Evolutionary conservation across 2,888 invertebrate species (phyloP).

Genomic region (Schrankia costaestrigalis): DNA sequence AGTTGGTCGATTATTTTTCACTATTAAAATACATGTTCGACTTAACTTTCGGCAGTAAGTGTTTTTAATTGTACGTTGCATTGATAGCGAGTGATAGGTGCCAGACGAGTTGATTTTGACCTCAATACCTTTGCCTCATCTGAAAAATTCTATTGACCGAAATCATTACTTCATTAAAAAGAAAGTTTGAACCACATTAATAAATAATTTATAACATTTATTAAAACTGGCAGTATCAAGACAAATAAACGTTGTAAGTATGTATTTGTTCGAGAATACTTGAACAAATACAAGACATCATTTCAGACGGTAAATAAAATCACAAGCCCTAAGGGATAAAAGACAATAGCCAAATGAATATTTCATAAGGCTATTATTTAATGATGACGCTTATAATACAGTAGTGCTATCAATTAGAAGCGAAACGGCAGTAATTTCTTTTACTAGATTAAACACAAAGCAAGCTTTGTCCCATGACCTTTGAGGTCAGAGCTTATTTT

Average conservation of each 20-base stretch:
- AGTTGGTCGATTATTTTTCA: conserved; percentile 58
- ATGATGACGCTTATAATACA: conserved; percentile 52
- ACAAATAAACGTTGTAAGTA: conserved; percentile 23
- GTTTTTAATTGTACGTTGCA: conserved; percentile 51
- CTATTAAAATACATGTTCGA: conserved; percentile 57
- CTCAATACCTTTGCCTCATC: conserved; percentile 21
- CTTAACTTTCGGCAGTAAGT: conserved; percentile 47
- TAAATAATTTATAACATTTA: conserved; percentile 4
- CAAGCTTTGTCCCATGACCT: conserved; percentile 42
- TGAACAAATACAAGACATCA: conserved; percentile 25
- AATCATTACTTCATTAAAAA: conserved; percentile 20
- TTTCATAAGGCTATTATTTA: conserved; percentile 56
- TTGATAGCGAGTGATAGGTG: conserved; percentile 57
- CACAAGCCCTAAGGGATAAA: conserved; percentile 27
- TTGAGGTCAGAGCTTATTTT: conserved; percentile 24
- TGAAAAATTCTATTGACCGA: conserved; percentile 19
- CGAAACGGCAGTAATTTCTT: conserved; percentile 50
- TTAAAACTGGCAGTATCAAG: conserved; percentile 18
- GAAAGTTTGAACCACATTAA: conserved; percentile 7
- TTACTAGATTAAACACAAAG: conserved; percentile 40
- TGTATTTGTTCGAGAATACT: conserved; percentile 27
- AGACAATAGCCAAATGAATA: conserved; percentile 56
- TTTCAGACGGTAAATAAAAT: conserved; percentile 33
- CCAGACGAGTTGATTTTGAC: conserved; percentile 35
- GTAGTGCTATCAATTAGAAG: conserved; percentile 56